These are phyloP conservation scores for Ceyx melanurus DNA, from an alignment of 2,113 vertebrate genomes.

Conservation along the genomic window DNA sequence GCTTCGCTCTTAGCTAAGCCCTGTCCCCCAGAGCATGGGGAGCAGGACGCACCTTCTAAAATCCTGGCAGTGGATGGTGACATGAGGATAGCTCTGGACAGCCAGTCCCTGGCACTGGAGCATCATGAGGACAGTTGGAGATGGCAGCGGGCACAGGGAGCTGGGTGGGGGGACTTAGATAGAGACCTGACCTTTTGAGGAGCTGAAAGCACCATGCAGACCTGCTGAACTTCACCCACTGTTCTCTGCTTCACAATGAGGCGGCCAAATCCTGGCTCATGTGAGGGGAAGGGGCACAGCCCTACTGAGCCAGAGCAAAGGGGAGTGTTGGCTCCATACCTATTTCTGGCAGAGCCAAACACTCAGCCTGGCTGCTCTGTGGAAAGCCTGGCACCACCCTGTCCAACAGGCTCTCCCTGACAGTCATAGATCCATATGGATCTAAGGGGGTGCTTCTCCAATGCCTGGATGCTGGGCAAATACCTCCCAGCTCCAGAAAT, in stretches of 20 bases:
- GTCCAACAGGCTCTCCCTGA: background rate
- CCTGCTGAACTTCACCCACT: accelerated
- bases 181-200: background rate
- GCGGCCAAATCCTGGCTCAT: background rate
- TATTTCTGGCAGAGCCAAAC: background rate
- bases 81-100: accelerated
- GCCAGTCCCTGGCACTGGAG: background rate
- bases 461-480: background rate
- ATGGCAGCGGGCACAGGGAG: background rate
- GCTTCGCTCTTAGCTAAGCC: background rate
- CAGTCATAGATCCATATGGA: background rate
- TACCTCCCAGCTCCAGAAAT: background rate
- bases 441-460: background rate
- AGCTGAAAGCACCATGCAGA: accelerated
- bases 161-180: accelerated
- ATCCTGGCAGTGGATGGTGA: accelerated
- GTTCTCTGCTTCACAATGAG: accelerated
- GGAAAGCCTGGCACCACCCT: background rate
- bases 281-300: background rate
- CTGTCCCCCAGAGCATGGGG: accelerated
- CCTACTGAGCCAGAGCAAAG: background rate
- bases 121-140: accelerated
- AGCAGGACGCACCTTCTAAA: accelerated
- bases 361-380: accelerated
- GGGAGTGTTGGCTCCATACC: background rate